Conservation (phyloP, 2,888 invertebrate species). For the Cephus pulcher region DNA sequence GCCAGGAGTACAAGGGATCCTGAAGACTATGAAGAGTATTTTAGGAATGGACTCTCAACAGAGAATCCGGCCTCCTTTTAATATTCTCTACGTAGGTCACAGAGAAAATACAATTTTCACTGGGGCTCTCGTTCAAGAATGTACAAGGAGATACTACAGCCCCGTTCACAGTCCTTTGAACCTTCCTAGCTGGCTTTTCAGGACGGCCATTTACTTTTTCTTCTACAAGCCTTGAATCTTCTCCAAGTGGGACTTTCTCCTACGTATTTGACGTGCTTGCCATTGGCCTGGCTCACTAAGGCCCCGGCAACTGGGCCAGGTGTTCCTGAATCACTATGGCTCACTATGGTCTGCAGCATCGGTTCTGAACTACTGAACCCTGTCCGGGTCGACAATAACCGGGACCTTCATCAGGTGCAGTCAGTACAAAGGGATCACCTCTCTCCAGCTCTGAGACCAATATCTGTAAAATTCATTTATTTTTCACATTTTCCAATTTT, state of each 20-base stretch:
- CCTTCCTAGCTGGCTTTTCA: not conserved
- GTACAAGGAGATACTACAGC: not conserved
- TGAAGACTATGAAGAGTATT: not conserved
- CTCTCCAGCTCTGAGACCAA: not conserved
- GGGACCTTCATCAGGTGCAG: not conserved
- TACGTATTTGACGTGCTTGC: not conserved
- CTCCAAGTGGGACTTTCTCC: not conserved
- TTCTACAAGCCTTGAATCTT: not conserved
- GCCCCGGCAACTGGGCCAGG: not conserved
- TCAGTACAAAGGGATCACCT: conserved; percentile 16
- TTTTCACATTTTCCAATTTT: not conserved
- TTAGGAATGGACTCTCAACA: not conserved
- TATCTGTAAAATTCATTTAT: not conserved
- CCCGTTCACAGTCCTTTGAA: not conserved
- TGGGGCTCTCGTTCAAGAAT: not conserved
- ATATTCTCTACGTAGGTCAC: not conserved
- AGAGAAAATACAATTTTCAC: not conserved
- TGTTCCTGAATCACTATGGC: not conserved
- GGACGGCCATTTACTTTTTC: not conserved
- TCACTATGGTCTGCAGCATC: not conserved
- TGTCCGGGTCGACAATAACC: not conserved
- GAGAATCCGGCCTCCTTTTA: not conserved
- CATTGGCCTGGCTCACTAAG: not conserved
- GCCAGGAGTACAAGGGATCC: not conserved
- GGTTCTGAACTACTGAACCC: not conserved